Evolutionary conservation across 2,797 vertebrate genomes (phyloP), one percentile per base, ranked within the genome.

Genomic region (Ctenopoma multispine): DNA sequence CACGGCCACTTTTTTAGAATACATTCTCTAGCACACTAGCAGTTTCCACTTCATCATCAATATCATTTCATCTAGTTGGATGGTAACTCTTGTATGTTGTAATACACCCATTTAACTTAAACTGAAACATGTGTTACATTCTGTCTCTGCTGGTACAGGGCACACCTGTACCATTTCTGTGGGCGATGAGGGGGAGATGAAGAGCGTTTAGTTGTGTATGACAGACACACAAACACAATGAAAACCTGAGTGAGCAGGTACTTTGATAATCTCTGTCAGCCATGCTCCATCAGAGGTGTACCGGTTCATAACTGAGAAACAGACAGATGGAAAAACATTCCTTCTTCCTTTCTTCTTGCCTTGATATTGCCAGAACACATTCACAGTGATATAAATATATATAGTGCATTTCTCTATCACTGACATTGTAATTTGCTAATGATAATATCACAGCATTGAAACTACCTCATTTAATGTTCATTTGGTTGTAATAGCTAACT

Each of bases 401-500:
- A 77, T 59, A 69, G 64, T 15, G 38, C 18, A 47, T 69, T 48
- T 54, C 18, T 69, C 53, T 57, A 55, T 4, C 11, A 12, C 51
- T 69, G 27, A 69, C 34, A 47, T 54, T 69, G 48, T 69, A 68
- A 72, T 81, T 71, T 2, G 1, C 58, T 72, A 54, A 67, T 78
- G 12, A 74, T 75, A 31, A 41, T 72, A 69, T 68, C 65, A 69
- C 51, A 73, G 23, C 36, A 55, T 3, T 72, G 34, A 63, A 72
- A 65, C 34, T 53, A 27, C 31, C 46, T 82, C 36, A 46, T 82
- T 63, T 81, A 21, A 75, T 71, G 43, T 48, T 56, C 72, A 48
- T 78, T 80, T 57, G 61, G 38, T 76, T 82, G 61, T 76, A 76
- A 82, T 73, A 81, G 79, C 64, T 47, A 63, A 46, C 41, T 46